phyloP scores from a whole-genome alignment of 2,888 invertebrate species.

The Rosalia funebris region DNA sequence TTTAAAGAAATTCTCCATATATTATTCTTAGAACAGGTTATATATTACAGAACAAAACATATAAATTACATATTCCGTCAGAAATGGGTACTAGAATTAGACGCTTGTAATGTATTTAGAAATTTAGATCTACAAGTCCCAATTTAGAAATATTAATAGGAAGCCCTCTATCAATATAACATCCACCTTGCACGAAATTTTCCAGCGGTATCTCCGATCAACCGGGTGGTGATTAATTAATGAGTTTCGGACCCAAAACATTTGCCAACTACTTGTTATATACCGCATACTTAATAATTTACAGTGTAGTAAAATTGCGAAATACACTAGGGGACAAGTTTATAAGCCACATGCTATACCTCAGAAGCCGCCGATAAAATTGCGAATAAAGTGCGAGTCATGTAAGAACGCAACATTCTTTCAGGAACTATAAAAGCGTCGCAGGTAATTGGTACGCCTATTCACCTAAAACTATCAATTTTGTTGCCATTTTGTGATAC shows the following conservation, averaged over 20 bases:
- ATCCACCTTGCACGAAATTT: conserved; percentile 5
- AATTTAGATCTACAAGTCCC: too few species aligned
- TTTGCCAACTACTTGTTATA: conserved; percentile 19
- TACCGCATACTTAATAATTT: conserved; percentile 15
- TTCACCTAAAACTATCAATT: conserved; percentile 26
- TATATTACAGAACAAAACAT: too few species aligned
- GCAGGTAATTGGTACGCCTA: conserved; percentile 23
- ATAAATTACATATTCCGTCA: too few species aligned
- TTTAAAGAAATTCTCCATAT: too few species aligned
- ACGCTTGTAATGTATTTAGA: too few species aligned
- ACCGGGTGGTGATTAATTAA: conserved; percentile 12
- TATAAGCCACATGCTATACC: conserved; percentile 1
- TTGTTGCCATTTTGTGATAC: conserved; percentile 31
- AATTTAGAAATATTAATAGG: too few species aligned
- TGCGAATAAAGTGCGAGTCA: background rate
- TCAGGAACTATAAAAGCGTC: conserved; percentile 15
- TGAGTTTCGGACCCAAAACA: conserved; percentile 12
- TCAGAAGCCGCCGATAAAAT: conserved; percentile 1
- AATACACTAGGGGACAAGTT: background rate
- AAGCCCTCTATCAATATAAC: too few species aligned
- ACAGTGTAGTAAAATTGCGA: background rate
- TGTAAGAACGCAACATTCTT: conserved; percentile 6
- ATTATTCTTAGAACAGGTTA: too few species aligned
- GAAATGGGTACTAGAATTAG: too few species aligned
- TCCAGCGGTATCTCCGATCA: conserved; percentile 7